These are phyloP conservation scores for Pteronotus mesoamericanus DNA, from an alignment of 2,797 vertebrate genomes.

Conservation along the genomic window DNA sequence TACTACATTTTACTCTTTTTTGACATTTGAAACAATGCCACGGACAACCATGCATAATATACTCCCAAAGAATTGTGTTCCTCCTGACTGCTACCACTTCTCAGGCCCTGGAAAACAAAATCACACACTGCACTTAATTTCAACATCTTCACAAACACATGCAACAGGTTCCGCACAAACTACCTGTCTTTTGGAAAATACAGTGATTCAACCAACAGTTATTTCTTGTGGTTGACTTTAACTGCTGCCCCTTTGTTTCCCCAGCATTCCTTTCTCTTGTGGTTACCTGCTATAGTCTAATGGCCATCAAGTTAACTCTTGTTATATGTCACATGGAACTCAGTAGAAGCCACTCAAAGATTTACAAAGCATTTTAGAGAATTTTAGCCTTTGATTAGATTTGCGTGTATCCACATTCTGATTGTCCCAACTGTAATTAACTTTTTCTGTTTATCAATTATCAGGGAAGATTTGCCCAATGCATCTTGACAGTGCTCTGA, in stretches of 20 bases:
- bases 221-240: background rate
- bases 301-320: background rate
- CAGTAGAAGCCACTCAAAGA: background rate
- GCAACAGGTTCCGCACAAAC: background rate
- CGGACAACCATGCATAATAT: background rate
- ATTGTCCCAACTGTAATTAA: slow-evolving; percentile 65
- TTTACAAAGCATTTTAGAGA: background rate
- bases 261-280: background rate
- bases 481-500: slow-evolving; percentile 63
- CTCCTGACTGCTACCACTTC: background rate
- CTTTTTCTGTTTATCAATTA: slow-evolving; percentile 74
- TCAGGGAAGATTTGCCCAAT: slow-evolving; percentile 69
- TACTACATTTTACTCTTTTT: background rate
- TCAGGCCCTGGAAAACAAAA: background rate
- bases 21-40: background rate
- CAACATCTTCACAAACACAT: background rate
- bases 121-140: background rate
- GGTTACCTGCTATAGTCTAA: background rate
- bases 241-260: background rate
- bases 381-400: slow-evolving; percentile 24
- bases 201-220: background rate
- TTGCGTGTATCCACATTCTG: slow-evolving; percentile 42
- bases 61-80: background rate
- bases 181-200: background rate
- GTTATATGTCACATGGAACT: background rate